Percentiles rank a stretch among this genome's conserved stretches.
Conservation (phyloP, 2,888 invertebrate species). For the Junonia oenone region DNA sequence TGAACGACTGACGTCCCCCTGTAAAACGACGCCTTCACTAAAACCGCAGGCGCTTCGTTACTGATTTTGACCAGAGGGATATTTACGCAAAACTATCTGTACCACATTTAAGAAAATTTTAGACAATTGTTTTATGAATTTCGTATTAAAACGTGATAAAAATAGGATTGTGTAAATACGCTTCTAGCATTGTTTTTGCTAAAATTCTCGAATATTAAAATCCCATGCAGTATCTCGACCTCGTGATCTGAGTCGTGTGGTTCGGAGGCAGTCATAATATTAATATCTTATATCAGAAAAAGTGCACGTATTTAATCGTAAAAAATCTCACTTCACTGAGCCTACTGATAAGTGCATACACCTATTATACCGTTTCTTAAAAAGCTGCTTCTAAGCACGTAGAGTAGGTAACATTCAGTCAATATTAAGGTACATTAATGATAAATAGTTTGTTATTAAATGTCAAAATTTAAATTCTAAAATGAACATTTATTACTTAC, state of each 20-base stretch:
- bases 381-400: slow-evolving; percentile 30
- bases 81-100: too few relatives aligned
- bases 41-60: slow-evolving; percentile 24
- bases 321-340: slow-evolving; percentile 8
- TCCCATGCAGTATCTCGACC: background rate
- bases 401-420: slow-evolving; percentile 34
- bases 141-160: too few relatives aligned
- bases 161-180: background rate
- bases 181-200: background rate
- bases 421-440: slow-evolving; percentile 28
- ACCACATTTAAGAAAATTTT: too few relatives aligned
- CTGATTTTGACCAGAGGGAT: slow-evolving; percentile 5
- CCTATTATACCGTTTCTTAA: slow-evolving; percentile 19
- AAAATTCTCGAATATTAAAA: background rate
- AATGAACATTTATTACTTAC: slow-evolving; percentile 6
- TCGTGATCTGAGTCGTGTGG: too few relatives aligned
- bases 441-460: slow-evolving; percentile 8
- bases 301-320: slow-evolving; percentile 19
- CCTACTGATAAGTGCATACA: slow-evolving; percentile 9
- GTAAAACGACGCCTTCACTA: slow-evolving; percentile 23
- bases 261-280: background rate
- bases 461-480: slow-evolving; percentile 4
- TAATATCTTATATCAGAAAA: slow-evolving; percentile 8
- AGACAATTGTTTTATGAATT: too few relatives aligned
- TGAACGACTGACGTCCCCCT: slow-evolving; percentile 32